Base-by-base conservation (phyloP, 2,888 invertebrate species). In the Callinectes sapidus region DNA sequence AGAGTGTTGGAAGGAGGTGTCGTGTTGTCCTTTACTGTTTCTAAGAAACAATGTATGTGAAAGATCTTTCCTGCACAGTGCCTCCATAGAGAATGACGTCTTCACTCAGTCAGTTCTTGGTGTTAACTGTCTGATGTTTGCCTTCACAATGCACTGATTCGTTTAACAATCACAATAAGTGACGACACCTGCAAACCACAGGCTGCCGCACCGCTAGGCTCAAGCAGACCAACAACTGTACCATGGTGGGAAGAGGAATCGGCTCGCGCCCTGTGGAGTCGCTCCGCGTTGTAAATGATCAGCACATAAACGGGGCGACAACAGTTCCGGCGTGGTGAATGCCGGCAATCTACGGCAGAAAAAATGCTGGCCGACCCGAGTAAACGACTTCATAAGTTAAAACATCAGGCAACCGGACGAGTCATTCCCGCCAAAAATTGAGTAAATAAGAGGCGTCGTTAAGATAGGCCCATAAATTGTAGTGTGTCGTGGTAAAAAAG, bases 391-490 rank as follows among this genome's bases (percentile, higher is more conserved):
- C 88, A 91, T 91, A 77, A n/a, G 81, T 91, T 91, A 81, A 89
- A 91, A 89, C 88, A 92, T 92, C 92, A 92, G 90, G 87, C 71
- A 87, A 42, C 92, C 90, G 90, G 92, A 77, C 90, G 92, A 92
- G 90, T 92, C 90, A 87, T 90, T 90, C 90, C 90, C 90, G 77
- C 90, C 92, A 90, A 92, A 92, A 92, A 92, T 92, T 92, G 90
- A 90, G 92, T 92, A 92, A 92, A 92, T 92, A 92, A 92, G 92
- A 90, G 86, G 87, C 35, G 92, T 92, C 92, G 92, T 92, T 92
- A 92, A 90, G 92, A 92, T 92, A 92, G 92, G 92, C 71, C 92
- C 92, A 92, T 92, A 92, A 92, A 92, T 92, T 92, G 92, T 90
- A 48, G 87, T 55, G 87, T 54, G 89, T 89, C 87, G 42, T 42